Evolutionary conservation across 2,888 invertebrate species (phyloP).

Genomic region (Meiosimyza decipiens): DNA sequence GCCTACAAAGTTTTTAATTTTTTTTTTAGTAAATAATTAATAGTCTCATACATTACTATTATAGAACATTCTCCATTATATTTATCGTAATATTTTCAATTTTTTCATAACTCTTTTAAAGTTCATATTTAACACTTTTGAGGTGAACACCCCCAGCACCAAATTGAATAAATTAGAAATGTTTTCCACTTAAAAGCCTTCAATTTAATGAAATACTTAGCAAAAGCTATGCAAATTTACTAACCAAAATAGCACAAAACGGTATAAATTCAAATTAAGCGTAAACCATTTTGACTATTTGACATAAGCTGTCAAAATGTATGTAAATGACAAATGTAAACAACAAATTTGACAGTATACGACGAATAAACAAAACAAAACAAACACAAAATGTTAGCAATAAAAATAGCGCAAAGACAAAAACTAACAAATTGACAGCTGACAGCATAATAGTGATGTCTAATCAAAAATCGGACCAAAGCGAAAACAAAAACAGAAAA

Average conservation of each 20-base stretch:
- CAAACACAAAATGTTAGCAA: conserved; percentile 1
- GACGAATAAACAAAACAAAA: neutral
- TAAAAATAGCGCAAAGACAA: neutral
- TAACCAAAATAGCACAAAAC: neutral
- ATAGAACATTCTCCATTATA: too few species aligned
- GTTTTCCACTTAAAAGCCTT: too few species aligned
- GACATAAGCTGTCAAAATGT: conserved; percentile 21
- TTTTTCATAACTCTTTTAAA: too few species aligned
- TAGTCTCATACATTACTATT: too few species aligned
- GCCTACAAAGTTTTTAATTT: too few species aligned
- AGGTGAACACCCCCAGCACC: too few species aligned
- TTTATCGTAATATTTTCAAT: too few species aligned
- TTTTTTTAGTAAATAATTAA: too few species aligned
- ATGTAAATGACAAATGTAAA: conserved; percentile 20
- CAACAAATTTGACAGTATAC: conserved; percentile 8
- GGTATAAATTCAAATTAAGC: conserved; percentile 1
- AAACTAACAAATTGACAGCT: conserved; percentile 39
- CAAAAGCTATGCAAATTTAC: too few species aligned
- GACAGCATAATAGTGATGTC: conserved; percentile 46
- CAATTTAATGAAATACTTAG: too few species aligned
- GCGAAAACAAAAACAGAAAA: neutral
- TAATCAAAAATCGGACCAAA: conserved; percentile 22
- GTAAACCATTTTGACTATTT: conserved; percentile 18
- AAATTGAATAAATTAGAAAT: too few species aligned
- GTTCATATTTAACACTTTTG: too few species aligned